Base-by-base conservation (phyloP, 1,140 invertebrate genomes). In the Leptinotarsa lineolata region DNA sequence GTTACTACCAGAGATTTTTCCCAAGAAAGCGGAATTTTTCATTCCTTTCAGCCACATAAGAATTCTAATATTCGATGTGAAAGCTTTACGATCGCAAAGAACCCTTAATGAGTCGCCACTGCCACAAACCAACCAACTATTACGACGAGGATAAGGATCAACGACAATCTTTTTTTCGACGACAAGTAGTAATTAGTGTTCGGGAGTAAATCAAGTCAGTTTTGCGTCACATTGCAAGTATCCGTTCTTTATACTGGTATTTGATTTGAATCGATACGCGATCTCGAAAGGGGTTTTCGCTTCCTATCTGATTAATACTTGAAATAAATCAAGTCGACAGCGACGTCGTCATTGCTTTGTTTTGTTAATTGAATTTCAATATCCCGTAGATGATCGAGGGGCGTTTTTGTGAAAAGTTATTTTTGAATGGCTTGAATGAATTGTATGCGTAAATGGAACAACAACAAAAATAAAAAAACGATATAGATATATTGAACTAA, bases 161-260 rank as follows among this genome's bases (percentile, higher is more conserved):
- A 67, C 59, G 58, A 48, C 8, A 13, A 48, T 39, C 6, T 66
- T 68, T 73, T 67, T 67, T 67, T 30, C 12, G 3, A 22, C 16
- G 15, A 46, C 59, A n/a, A 24, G 71, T 64, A 30, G 30, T 59
- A 73, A 73, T 73, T 73, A 73, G 65, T 73, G 64, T 16, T 67
- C 48, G 48, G 63, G 67, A 73, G 65, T 73, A 73, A 72, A 67
- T 73, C 72, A 73, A 59, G 54, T 73, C 30, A 6, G 72, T 16
- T 73, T 73, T 73, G 72, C 72, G 72, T 73, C 72, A 73, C 48
- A 15, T 16, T 18, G 48, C 30, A 39, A 39, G 30, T 39, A 39
- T 39, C 4, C 48, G 48, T 54, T 54, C 16, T 54, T 54, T 54
- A 54, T 54, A 16, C 48, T 8, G 48, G 15, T 12, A 54, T 54